Evolutionary conservation across 2,113 vertebrate genomes (phyloP), one percentile per base, ranked within the genome.

Genomic region (Phrynosoma blainvillii): DNA sequence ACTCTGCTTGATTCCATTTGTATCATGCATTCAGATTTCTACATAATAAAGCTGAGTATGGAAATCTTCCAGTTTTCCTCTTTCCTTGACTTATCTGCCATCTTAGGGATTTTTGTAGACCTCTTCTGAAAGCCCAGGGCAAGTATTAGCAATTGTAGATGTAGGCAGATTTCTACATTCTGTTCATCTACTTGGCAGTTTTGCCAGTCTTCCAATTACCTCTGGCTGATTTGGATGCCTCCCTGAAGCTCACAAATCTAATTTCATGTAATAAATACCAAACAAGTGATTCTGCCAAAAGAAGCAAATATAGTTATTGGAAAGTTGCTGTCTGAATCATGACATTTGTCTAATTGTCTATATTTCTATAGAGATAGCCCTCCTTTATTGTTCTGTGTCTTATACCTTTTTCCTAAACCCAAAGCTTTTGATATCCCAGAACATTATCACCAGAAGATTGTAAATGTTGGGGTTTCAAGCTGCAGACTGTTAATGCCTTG

Each of bases 351-450:
- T 80, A 80, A 80, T 73, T 27, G 54, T 73, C 36, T 81, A 12
- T 74, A 66, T 87, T 87, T 47, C 78, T 79, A 59, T 81, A 68
- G 85, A 59, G 32, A 87, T 81, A 14, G 25, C 27, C 16, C 52
- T 42, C 32, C 25, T 74, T 87, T 59, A n/a, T 42, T 79, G 21
- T 87, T 81, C n/a, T 12, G 59, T 62, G 54, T 59, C 77, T 71
- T 80, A 71, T 40, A 23, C 20, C 36, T n/a, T 13, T 81, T 10
- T 74, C 70, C 36, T 40, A 40, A 59, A 27, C 12, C 20, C 73
- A 62, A 56, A 3, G 47, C 25, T 86, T 71, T 73, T 27, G 56
- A 4, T 40, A 32, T 71, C 23, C 23, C 10, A 80, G 66, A 71
- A 68, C 7, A 68, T 27, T 76, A 5, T 70, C 79, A 27, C 21